A percentile compares a stretch with the other conserved stretches of the same genome.
Evolutionary conservation across 1,140 invertebrate genomes (phyloP).

Genomic region (Meloidogyne exigua): DNA sequence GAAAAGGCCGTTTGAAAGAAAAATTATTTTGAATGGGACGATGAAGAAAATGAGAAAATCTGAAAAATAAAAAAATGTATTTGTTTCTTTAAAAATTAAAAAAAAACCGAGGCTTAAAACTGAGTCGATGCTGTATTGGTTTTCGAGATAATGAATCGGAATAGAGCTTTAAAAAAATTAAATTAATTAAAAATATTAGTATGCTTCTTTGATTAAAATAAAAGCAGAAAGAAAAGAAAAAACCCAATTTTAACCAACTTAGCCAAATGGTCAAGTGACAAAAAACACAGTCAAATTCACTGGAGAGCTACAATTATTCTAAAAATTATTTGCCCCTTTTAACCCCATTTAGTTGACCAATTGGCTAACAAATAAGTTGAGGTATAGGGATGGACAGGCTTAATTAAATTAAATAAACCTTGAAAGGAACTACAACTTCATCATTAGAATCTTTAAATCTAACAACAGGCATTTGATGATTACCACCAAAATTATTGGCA

Average conservation of each 20-base stretch:
- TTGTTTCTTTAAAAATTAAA: neutral
- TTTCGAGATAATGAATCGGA: neutral
- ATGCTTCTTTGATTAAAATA: no score
- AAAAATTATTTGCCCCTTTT: no score
- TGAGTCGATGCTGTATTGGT: slow-evolving; percentile 23
- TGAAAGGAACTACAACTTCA: neutral
- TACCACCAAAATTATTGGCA: no score
- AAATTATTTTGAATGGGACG: slow-evolving; percentile 15
- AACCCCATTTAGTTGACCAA: no score
- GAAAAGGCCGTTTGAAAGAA: slow-evolving; percentile 17
- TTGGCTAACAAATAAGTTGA: no score
- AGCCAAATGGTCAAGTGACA: no score
- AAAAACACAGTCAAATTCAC: no score
- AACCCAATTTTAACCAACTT: no score
- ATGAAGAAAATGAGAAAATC: slow-evolving; percentile 4
- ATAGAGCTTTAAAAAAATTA: slow-evolving; percentile 7
- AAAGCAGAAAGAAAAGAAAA: no score
- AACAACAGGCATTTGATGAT: neutral
- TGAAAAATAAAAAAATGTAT: neutral
- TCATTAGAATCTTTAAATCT: neutral
- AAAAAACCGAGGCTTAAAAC: neutral
- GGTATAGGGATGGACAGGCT: no score
- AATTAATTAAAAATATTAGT: neutral
- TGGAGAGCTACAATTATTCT: no score
- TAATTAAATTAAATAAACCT: neutral